phyloP scores from a whole-genome alignment of 2,113 vertebrate genomes.

The Tinamus guttatus region DNA sequence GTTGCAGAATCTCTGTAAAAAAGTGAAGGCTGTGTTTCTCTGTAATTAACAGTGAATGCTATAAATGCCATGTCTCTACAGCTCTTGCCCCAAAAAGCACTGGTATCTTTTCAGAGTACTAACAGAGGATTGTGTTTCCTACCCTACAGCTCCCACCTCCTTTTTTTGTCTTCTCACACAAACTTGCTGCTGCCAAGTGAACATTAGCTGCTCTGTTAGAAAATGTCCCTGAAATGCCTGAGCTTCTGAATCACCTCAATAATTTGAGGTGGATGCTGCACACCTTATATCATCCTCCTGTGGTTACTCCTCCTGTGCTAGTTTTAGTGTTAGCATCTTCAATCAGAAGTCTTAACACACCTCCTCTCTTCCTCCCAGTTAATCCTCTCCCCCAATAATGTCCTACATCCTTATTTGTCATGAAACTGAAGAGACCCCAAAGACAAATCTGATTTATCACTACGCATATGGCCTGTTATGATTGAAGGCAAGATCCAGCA shows the following conservation, averaged over 20 bases:
- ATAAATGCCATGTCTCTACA: not conserved
- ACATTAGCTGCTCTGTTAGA: not conserved
- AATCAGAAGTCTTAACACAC: not conserved
- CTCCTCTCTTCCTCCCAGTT: not conserved
- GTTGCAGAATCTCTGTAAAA: not conserved
- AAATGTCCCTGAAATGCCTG: not conserved
- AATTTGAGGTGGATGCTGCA: not conserved
- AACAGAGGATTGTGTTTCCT: not conserved
- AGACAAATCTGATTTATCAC: not conserved
- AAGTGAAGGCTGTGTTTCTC: not conserved
- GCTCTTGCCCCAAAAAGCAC: not conserved
- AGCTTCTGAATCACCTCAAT: not conserved
- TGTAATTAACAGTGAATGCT: not conserved
- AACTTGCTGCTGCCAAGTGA: not conserved
- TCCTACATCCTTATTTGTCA: not conserved
- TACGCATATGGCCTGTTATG: not conserved
- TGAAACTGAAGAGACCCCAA: not conserved
- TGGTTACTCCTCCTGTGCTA: not conserved
- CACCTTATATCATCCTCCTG: not conserved
- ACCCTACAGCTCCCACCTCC: not conserved
- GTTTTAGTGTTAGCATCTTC: not conserved
- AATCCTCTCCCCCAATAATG: not conserved
- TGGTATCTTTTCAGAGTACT: not conserved
- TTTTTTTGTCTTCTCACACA: not conserved
- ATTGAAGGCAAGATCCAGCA: not conserved